These are phyloP conservation scores for Gymnorhina tibicen DNA, from an alignment of 2,113 vertebrate genomes.

Conservation along the genomic window DNA sequence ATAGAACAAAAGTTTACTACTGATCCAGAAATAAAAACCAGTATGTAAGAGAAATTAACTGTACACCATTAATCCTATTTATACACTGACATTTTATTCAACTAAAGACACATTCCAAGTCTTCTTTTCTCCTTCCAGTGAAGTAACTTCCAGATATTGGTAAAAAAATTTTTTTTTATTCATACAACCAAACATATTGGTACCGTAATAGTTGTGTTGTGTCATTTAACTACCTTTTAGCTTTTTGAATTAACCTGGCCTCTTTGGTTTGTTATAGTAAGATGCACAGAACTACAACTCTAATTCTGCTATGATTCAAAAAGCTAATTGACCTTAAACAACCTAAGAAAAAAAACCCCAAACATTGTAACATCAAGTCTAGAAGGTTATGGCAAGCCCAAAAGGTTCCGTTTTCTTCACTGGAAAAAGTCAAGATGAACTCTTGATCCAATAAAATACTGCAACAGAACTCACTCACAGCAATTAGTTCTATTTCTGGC, in stretches of 20 bases:
- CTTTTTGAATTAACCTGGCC: not conserved
- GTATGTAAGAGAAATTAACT: not conserved
- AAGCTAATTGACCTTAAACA: not conserved
- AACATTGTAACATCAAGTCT: not conserved
- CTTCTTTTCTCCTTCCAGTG: not conserved
- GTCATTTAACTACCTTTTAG: not conserved
- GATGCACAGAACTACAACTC: not conserved
- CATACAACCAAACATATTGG: not conserved
- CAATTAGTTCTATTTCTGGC: not conserved
- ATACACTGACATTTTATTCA: not conserved
- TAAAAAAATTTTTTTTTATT: not conserved
- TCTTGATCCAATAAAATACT: not conserved
- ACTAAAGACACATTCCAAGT: not conserved
- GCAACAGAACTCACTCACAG: not conserved
- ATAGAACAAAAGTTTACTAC: not conserved
- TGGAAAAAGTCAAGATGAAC: not conserved
- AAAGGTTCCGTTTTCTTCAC: not conserved
- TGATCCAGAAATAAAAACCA: not conserved
- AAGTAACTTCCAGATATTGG: not conserved
- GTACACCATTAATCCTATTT: not conserved
- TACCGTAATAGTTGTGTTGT: not conserved
- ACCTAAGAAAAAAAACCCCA: not conserved
- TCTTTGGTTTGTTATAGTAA: not conserved
- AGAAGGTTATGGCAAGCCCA: not conserved
- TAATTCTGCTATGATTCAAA: not conserved